phyloP scores from a whole-genome alignment of 2,888 invertebrate genomes.

The Cybosia mesomella region DNA sequence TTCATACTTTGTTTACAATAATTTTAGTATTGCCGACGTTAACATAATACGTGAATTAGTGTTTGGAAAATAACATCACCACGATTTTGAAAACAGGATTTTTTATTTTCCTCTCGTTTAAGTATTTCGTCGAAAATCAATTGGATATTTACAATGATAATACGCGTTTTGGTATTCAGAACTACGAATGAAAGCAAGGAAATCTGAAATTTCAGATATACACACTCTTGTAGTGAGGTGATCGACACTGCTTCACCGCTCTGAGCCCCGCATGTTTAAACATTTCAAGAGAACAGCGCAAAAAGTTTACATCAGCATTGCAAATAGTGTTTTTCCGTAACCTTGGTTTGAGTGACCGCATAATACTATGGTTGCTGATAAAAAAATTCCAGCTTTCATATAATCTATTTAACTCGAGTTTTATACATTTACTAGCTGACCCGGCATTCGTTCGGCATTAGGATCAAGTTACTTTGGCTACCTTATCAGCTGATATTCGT shows the following conservation, averaged over 20 bases:
- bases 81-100: neutral
- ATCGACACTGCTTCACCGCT: slow-evolving; percentile 70
- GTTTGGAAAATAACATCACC: neutral
- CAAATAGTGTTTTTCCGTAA: slow-evolving; percentile 76
- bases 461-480: neutral
- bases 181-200: slow-evolving; percentile 36
- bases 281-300: slow-evolving; percentile 72
- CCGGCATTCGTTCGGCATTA: too few species aligned
- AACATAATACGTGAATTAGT: neutral
- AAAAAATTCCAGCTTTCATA: slow-evolving; percentile 44
- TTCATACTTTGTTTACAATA: too few species aligned
- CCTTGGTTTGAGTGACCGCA: slow-evolving; percentile 79
- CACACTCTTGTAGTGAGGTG: slow-evolving; percentile 64
- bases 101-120: slow-evolving; percentile 22
- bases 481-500: too few species aligned
- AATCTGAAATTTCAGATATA: slow-evolving; percentile 48
- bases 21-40: too few species aligned
- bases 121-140: slow-evolving; percentile 23
- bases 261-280: slow-evolving; percentile 77
- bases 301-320: slow-evolving; percentile 78
- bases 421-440: too few species aligned
- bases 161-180: slow-evolving; percentile 41
- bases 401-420: slow-evolving; percentile 11
- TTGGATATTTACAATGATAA: slow-evolving; percentile 36
- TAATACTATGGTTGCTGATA: slow-evolving; percentile 54